Conservation (phyloP, 1,140 invertebrate genomes). For the Drosophila parvula region DNA sequence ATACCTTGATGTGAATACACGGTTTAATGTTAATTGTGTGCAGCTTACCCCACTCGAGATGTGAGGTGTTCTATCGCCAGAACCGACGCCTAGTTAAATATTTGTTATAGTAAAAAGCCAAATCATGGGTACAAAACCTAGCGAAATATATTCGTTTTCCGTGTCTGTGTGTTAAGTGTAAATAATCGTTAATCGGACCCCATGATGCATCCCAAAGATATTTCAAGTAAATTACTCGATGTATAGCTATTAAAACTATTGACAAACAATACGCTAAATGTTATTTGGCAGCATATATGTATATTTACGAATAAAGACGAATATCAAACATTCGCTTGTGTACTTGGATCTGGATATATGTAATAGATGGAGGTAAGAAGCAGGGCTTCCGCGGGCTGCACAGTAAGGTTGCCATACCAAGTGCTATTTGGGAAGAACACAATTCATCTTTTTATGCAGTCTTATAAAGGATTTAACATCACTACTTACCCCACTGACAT, state of each 20-base stretch:
- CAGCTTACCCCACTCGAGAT: conserved; percentile 19
- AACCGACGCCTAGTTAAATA: conserved; percentile 34
- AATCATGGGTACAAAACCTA: conserved; percentile 41
- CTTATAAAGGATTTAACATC: too few species aligned
- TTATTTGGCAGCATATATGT: conserved; percentile 59
- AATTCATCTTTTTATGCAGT: too few species aligned
- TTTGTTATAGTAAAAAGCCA: conserved; percentile 47
- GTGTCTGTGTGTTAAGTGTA: conserved; percentile 45
- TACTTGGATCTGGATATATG: neutral
- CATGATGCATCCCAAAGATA: conserved; percentile 14
- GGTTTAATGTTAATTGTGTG: conserved; percentile 31
- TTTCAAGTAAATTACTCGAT: conserved; percentile 30
- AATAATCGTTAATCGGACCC: conserved; percentile 30
- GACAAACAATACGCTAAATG: conserved; percentile 54
- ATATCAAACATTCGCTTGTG: conserved; percentile 26
- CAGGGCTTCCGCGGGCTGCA: conserved; percentile 54
- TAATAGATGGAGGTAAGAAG: conserved; percentile 30
- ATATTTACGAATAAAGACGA: conserved; percentile 62
- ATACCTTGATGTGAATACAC: conserved; percentile 33
- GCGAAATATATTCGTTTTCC: conserved; percentile 40
- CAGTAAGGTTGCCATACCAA: neutral
- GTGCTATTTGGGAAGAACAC: neutral
- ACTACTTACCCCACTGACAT: conserved; percentile 44
- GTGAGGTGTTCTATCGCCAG: neutral
- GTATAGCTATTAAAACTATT: conserved; percentile 53